phyloP scores from a whole-genome alignment of 2,113 vertebrate genomes.

The Sinocyclocheilus grahami region DNA sequence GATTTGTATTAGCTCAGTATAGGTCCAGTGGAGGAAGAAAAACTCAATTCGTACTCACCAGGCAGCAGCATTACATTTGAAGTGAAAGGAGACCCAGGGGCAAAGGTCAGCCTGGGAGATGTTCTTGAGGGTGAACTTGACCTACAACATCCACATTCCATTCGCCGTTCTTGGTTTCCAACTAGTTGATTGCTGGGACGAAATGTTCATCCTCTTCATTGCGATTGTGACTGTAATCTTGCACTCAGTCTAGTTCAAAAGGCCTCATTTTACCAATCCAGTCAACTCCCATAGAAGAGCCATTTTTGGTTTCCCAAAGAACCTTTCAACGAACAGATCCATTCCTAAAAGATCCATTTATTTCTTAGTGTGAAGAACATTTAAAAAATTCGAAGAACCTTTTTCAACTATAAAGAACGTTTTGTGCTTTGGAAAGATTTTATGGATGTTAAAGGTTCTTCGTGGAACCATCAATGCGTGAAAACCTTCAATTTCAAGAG shows the following conservation, averaged over 20 bases:
- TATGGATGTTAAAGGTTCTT: neutral
- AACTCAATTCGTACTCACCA: slow-evolving; percentile 59
- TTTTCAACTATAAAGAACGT: neutral
- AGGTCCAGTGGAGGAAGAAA: slow-evolving; percentile 41
- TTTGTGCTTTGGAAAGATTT: neutral
- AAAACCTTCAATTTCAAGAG: neutral
- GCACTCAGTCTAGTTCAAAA: too few species aligned
- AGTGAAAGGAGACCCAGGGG: slow-evolving; percentile 74
- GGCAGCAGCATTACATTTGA: slow-evolving; percentile 67
- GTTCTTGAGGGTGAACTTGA: neutral
- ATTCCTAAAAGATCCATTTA: neutral
- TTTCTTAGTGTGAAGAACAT: too few species aligned
- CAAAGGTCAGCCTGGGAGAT: slow-evolving; percentile 73
- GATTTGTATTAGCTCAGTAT: slow-evolving; percentile 65
- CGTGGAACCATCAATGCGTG: too few species aligned
- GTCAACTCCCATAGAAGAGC: neutral
- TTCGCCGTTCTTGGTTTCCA: neutral
- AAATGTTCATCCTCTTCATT: too few species aligned
- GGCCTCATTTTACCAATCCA: too few species aligned
- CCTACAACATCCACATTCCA: neutral
- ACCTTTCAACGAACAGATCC: neutral
- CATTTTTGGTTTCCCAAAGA: neutral
- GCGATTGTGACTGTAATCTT: too few species aligned
- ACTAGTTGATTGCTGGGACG: too few species aligned
- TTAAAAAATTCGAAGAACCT: too few species aligned